Percentiles rank a stretch among this genome's conserved stretches.
phyloP scores from a whole-genome alignment of 2,888 invertebrate genomes.

The Scaptomyza polygonia region DNA sequence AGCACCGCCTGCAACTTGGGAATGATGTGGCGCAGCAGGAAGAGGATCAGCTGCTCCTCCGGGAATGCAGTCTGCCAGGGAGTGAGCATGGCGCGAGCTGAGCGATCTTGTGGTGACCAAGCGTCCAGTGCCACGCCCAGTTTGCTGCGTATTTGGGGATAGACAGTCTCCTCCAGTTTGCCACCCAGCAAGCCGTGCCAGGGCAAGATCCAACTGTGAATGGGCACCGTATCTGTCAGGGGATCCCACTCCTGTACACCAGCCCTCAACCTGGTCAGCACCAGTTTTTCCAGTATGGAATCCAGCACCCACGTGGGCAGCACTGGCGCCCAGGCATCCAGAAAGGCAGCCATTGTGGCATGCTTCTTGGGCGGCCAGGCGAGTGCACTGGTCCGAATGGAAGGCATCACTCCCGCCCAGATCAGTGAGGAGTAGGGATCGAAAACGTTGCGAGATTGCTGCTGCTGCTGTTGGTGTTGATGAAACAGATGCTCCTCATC shows the following conservation, averaged over 20 bases:
- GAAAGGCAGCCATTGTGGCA: conserved; percentile 90
- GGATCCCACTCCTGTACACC: conserved; percentile 98
- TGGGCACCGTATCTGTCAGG: conserved; percentile 95
- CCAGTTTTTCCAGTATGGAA: conserved; percentile 91
- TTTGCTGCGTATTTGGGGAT: conserved; percentile 96
- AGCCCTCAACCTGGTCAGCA: conserved; percentile 89
- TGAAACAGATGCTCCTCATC: conserved; percentile 10
- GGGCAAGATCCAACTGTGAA: conserved; percentile 98
- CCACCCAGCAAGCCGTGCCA: conserved; percentile 95
- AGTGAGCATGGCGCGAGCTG: conserved; percentile 94
- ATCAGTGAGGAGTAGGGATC: conserved; percentile 92
- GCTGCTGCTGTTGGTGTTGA: background rate
- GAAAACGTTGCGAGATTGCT: conserved; percentile 77
- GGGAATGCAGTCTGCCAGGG: conserved; percentile 94
- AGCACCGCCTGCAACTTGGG: conserved; percentile 93
- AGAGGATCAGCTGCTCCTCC: conserved; percentile 90
- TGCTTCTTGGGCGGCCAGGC: conserved; percentile 94
- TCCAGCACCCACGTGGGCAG: conserved; percentile 93
- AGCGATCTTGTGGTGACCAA: conserved; percentile 98
- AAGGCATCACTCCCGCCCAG: conserved; percentile 95
- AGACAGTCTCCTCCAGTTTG: conserved; percentile 86
- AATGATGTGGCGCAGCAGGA: conserved; percentile 93
- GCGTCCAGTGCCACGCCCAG: conserved; percentile 93
- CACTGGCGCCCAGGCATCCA: conserved; percentile 92
- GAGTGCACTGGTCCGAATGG: conserved; percentile 87